Evolutionary conservation across 2,888 invertebrate species (phyloP).

Genomic region (Cacoxenus indagator): DNA sequence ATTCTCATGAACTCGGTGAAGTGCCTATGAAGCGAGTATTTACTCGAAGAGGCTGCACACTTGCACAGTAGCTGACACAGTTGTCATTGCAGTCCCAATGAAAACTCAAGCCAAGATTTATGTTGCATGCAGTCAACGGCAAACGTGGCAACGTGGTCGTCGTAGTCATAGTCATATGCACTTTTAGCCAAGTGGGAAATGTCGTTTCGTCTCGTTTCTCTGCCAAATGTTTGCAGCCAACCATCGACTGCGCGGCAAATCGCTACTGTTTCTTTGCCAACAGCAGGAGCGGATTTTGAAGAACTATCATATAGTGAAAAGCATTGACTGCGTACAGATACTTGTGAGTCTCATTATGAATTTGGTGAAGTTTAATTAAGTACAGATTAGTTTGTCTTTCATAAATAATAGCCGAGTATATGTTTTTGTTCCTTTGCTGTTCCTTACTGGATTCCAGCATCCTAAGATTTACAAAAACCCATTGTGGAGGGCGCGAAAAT

Average conservation of each 20-base stretch:
- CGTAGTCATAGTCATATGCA: not conserved
- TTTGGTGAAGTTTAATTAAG: too few species aligned
- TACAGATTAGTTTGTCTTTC: too few species aligned
- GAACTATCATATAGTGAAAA: not conserved
- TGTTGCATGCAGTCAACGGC: conserved; percentile 36
- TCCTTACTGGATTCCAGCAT: too few species aligned
- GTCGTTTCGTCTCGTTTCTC: conserved; percentile 37
- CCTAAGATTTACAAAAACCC: too few species aligned
- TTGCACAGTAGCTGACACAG: conserved; percentile 69
- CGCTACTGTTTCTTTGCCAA: not conserved
- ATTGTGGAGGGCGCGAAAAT: too few species aligned
- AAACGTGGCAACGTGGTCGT: conserved; percentile 28
- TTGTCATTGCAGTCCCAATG: conserved; percentile 64
- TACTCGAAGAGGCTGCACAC: not conserved
- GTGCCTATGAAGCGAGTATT: conserved; percentile 22
- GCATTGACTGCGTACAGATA: not conserved
- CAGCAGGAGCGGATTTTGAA: not conserved
- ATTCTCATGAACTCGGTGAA: not conserved
- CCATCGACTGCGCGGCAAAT: not conserved
- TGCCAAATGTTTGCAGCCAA: conserved; percentile 36
- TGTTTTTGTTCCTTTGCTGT: too few species aligned
- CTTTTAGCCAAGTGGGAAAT: conserved; percentile 43
- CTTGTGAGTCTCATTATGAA: too few species aligned
- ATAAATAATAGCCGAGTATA: too few species aligned
- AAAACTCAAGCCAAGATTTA: conserved; percentile 59